phyloP scores from a whole-genome alignment of 2,113 vertebrate species.

The Ceuthmochares aereus region DNA sequence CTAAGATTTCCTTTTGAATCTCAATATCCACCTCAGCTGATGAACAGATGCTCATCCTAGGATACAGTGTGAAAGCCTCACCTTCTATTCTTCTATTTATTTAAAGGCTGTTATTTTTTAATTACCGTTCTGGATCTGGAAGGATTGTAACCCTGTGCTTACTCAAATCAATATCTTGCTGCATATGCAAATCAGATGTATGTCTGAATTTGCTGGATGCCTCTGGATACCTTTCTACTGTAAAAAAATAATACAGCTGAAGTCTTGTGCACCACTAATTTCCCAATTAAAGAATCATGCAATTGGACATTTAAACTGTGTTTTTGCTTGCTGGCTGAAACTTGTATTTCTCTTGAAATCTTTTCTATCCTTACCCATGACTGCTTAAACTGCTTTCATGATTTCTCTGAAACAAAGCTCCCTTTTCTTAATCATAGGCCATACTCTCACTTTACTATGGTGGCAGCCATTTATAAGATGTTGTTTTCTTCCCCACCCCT shows the following conservation, averaged over 20 bases:
- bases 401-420: not conserved
- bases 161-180: not conserved
- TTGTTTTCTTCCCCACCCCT: not conserved
- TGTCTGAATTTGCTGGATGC: not conserved
- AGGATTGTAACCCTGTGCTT: not conserved
- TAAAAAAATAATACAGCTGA: not conserved
- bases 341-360: not conserved
- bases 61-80: not conserved
- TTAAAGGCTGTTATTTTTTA: not conserved
- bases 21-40: not conserved
- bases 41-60: constrained; percentile 9
- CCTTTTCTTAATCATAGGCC: not conserved
- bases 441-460: not conserved
- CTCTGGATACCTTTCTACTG: not conserved
- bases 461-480: not conserved
- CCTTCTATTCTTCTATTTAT: not conserved
- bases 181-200: not conserved
- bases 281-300: not conserved
- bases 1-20: not conserved
- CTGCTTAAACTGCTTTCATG: not conserved
- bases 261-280: not conserved
- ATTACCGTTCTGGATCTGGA: not conserved
- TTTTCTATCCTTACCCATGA: not conserved
- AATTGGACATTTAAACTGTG: not conserved
- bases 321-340: not conserved